Evolutionary conservation across 1,140 invertebrate genomes (phyloP).

Genomic region (Papilio machaon): DNA sequence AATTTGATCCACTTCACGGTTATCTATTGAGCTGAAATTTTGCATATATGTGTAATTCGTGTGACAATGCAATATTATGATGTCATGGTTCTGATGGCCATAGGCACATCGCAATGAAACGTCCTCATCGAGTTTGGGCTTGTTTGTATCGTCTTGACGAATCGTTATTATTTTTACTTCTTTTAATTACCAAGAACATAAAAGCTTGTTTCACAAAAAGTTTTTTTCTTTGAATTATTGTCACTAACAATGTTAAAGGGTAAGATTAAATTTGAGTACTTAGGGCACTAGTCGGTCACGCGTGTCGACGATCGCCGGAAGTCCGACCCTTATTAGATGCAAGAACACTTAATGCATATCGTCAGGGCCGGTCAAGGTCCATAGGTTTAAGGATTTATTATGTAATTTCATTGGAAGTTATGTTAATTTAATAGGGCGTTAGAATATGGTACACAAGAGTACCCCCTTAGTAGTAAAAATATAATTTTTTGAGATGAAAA

Average conservation of each 20-base stretch:
- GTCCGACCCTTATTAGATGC: conserved; percentile 55
- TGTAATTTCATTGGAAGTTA: background rate
- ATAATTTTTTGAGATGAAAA: background rate
- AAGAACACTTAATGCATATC: conserved; percentile 39
- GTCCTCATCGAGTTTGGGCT: too few relatives aligned
- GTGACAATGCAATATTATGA: too few relatives aligned
- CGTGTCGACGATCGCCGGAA: conserved; percentile 57
- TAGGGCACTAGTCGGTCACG: conserved; percentile 58
- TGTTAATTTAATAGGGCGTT: conserved; percentile 14
- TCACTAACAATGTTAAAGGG: conserved; percentile 36
- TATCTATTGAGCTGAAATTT: too few relatives aligned
- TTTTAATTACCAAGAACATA: too few relatives aligned
- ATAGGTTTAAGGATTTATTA: conserved; percentile 45
- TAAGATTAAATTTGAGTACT: conserved; percentile 62
- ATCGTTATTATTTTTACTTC: too few relatives aligned
- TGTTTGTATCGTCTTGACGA: too few relatives aligned
- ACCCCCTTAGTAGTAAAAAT: background rate
- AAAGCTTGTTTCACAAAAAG: background rate
- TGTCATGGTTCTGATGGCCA: too few relatives aligned
- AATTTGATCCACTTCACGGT: too few relatives aligned
- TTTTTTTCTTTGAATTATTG: too few relatives aligned
- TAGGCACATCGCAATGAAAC: too few relatives aligned
- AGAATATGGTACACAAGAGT: background rate
- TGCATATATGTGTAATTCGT: too few relatives aligned
- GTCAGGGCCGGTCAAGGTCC: conserved; percentile 54